Percentiles rank a stretch among this genome's conserved stretches.
These are phyloP conservation scores for Phortica magna DNA, from an alignment of 2,888 invertebrate genomes.

Conservation along the genomic window DNA sequence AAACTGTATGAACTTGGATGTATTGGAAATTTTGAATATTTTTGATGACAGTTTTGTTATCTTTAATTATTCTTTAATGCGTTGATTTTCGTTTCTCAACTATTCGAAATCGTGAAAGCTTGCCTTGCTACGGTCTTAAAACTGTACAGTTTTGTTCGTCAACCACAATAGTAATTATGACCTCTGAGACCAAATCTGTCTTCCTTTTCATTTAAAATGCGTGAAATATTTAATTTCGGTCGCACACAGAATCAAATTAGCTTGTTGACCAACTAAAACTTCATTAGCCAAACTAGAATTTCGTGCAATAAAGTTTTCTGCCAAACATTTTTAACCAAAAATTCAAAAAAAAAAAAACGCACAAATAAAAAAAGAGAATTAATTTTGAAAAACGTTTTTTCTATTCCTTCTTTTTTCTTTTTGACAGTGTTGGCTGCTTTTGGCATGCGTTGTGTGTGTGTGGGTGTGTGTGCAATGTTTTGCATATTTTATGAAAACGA, in stretches of 20 bases:
- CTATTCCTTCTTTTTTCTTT: too few species aligned
- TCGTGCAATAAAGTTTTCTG: neutral
- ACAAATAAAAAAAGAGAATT: slow-evolving; percentile 14
- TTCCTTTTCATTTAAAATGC: neutral
- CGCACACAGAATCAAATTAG: slow-evolving; percentile 10
- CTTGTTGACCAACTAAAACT: slow-evolving; percentile 12
- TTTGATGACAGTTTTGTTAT: too few species aligned
- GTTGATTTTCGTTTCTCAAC: too few species aligned
- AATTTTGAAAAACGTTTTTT: slow-evolving; percentile 25
- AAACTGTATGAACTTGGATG: too few species aligned
- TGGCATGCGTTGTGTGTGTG: neutral
- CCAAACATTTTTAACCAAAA: neutral
- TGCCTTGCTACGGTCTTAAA: too few species aligned
- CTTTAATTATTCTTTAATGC: too few species aligned
- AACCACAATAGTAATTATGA: neutral
- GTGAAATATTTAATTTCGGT: neutral
- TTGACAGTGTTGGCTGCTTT: neutral
- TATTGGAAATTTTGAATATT: too few species aligned
- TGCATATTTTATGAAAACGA: slow-evolving; percentile 66
- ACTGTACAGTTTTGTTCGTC: too few species aligned
- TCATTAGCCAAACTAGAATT: neutral
- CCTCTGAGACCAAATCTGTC: neutral
- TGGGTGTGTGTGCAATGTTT: slow-evolving; percentile 62
- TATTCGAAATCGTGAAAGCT: too few species aligned
- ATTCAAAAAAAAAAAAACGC: neutral